phyloP scores from a whole-genome alignment of 2,888 invertebrate species.

The Spicauda simplicius region DNA sequence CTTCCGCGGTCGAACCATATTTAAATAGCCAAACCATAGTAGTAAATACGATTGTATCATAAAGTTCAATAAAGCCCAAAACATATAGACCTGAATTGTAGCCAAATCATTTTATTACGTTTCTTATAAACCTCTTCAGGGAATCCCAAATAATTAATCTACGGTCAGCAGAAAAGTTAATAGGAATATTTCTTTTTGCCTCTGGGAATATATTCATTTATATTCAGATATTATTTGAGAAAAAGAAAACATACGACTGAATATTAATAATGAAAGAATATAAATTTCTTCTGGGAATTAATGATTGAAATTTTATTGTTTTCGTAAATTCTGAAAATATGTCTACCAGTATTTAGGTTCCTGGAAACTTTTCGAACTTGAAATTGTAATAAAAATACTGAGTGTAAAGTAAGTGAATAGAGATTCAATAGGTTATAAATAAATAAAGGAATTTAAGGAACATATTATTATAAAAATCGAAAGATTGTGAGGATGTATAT shows the following conservation, averaged over 20 bases:
- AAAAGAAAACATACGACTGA: constrained; percentile 12
- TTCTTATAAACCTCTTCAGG: constrained; percentile 11
- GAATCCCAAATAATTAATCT: constrained; percentile 21
- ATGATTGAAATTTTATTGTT: not conserved
- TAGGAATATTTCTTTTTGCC: constrained; percentile 1
- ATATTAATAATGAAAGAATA: constrained; percentile 3
- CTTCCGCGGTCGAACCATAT: too few species aligned
- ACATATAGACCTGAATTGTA: constrained; percentile 4
- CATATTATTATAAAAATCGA: too few species aligned
- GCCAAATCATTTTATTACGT: not conserved
- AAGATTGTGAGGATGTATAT: too few species aligned
- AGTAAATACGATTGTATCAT: not conserved
- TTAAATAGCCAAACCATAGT: too few species aligned
- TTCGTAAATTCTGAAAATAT: not conserved
- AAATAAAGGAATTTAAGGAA: too few species aligned
- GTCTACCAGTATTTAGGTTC: not conserved
- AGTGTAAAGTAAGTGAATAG: too few species aligned
- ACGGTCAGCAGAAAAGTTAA: constrained; percentile 12
- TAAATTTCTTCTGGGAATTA: constrained; percentile 2
- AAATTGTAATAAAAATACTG: too few species aligned
- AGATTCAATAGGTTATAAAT: too few species aligned
- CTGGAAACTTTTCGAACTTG: too few species aligned
- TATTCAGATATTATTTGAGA: constrained; percentile 3
- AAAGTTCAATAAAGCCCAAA: not conserved
- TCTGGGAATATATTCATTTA: constrained; percentile 3